Evolutionary conservation across 1,140 invertebrate genomes (phyloP).

Genomic region (Nephila pilipes): DNA sequence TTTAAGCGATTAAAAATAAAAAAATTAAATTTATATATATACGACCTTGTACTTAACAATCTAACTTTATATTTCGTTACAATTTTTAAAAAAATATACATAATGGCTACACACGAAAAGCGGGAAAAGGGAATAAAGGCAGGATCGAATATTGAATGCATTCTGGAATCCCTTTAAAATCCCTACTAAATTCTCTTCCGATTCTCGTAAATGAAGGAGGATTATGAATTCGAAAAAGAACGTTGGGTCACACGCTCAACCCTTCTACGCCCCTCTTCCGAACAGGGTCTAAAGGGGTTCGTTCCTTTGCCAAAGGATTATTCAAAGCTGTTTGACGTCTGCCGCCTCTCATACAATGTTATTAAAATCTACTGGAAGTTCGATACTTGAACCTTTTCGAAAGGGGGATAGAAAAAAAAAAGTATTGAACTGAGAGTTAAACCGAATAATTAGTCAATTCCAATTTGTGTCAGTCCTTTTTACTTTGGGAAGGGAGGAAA

Average conservation of each 20-base stretch:
- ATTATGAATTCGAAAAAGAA: slow-evolving; percentile 13
- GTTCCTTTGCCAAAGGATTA: slow-evolving; percentile 37
- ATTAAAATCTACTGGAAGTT: slow-evolving; percentile 52
- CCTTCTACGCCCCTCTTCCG: not conserved
- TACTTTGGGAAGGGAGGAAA: not conserved
- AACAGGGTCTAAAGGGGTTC: slow-evolving; percentile 28
- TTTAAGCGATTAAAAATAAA: too few species aligned
- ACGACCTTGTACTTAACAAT: too few species aligned
- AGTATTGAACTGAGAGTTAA: not conserved
- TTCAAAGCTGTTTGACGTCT: slow-evolving; percentile 17
- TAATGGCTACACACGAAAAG: too few species aligned
- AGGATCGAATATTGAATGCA: too few species aligned
- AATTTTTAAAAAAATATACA: too few species aligned
- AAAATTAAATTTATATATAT: too few species aligned
- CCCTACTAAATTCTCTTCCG: not conserved
- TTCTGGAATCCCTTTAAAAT: not conserved
- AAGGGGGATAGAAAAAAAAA: not conserved
- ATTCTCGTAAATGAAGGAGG: slow-evolving; percentile 9
- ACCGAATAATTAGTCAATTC: slow-evolving; percentile 17
- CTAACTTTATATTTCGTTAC: too few species aligned
- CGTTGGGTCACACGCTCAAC: not conserved
- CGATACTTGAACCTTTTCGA: not conserved
- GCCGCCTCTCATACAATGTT: slow-evolving; percentile 11
- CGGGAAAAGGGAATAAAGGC: too few species aligned
- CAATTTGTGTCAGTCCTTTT: slow-evolving; percentile 1